These are phyloP conservation scores for Erpetoichthys calabaricus DNA, from an alignment of 2,797 vertebrate genomes.

Conservation along the genomic window DNA sequence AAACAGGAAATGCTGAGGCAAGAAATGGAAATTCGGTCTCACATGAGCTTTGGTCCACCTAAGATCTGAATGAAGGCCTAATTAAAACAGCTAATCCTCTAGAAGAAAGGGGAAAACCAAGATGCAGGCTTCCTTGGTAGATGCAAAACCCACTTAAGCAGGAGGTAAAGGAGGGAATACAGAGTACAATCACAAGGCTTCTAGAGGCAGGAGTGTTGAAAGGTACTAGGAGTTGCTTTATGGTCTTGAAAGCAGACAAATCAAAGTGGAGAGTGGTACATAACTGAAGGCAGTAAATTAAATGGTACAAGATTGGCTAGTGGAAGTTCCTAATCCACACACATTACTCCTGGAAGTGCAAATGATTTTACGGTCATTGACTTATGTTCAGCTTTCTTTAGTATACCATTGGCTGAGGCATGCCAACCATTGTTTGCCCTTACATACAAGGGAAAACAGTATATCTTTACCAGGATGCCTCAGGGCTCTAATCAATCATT, in stretches of 20 bases:
- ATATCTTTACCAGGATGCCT: not conserved
- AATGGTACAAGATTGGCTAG: not conserved
- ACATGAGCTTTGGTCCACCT: not conserved
- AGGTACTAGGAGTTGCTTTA: slow-evolving; percentile 9
- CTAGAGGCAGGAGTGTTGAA: slow-evolving; percentile 1
- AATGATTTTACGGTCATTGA: slow-evolving; percentile 9
- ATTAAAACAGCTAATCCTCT: slow-evolving; percentile 1
- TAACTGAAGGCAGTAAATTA: slow-evolving; percentile 8
- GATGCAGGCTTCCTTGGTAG: not conserved
- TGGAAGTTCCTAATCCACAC: slow-evolving; percentile 4
- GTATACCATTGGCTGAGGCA: not conserved
- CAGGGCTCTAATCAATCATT: slow-evolving; percentile 5
- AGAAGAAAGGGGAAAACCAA: not conserved
- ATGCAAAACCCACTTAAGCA: slow-evolving; percentile 4
- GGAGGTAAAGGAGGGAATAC: slow-evolving; percentile 1
- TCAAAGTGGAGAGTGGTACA: slow-evolving; percentile 5
- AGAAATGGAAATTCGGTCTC: slow-evolving; percentile 9
- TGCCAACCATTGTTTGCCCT: slow-evolving; percentile 5
- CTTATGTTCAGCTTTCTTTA: slow-evolving; percentile 10
- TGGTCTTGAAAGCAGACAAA: not conserved
- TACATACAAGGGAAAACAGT: slow-evolving; percentile 6
- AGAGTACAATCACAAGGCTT: not conserved
- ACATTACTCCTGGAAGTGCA: not conserved
- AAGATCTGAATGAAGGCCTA: slow-evolving; percentile 7
- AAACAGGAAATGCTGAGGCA: not conserved